These are phyloP conservation scores for Xestia xanthographa DNA, from an alignment of 2,888 invertebrate genomes.

Conservation along the genomic window DNA sequence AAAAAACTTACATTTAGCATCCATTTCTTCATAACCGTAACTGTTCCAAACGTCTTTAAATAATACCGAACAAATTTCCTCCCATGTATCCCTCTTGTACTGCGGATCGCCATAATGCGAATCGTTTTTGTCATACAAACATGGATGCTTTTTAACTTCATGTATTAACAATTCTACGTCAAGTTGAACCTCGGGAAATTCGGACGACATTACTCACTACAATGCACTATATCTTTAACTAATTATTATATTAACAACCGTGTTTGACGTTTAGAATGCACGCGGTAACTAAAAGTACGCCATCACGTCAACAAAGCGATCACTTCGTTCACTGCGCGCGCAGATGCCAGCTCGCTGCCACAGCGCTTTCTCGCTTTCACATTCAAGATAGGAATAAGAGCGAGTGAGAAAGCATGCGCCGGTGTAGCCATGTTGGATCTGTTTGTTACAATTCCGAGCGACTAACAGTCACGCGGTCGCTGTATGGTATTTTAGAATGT, in stretches of 20 bases:
- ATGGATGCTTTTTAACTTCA: slow-evolving; percentile 30
- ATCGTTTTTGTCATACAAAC: slow-evolving; percentile 30
- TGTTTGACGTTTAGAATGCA: background rate
- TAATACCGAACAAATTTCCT: slow-evolving; percentile 10
- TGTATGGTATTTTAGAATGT: background rate
- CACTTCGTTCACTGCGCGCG: slow-evolving; percentile 1
- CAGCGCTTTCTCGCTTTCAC: slow-evolving; percentile 18
- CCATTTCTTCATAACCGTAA: slow-evolving; percentile 10
- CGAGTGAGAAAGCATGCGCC: background rate
- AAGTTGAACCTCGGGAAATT: background rate
- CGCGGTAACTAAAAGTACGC: slow-evolving; percentile 37
- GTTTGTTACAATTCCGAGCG: background rate
- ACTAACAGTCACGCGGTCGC: slow-evolving; percentile 20
- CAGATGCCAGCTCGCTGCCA: slow-evolving; percentile 26
- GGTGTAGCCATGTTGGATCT: slow-evolving; percentile 11
- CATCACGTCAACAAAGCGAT: background rate
- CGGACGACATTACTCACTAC: slow-evolving; percentile 9
- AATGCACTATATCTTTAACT: background rate
- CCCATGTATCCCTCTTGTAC: slow-evolving; percentile 28
- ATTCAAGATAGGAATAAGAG: background rate
- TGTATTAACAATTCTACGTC: slow-evolving; percentile 36
- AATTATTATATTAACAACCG: background rate
- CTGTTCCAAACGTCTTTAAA: slow-evolving; percentile 23
- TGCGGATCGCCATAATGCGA: slow-evolving; percentile 9
- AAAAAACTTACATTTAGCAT: slow-evolving; percentile 19